Conservation (phyloP, 2,113 vertebrate species). For the Hemichromis elongatus region DNA sequence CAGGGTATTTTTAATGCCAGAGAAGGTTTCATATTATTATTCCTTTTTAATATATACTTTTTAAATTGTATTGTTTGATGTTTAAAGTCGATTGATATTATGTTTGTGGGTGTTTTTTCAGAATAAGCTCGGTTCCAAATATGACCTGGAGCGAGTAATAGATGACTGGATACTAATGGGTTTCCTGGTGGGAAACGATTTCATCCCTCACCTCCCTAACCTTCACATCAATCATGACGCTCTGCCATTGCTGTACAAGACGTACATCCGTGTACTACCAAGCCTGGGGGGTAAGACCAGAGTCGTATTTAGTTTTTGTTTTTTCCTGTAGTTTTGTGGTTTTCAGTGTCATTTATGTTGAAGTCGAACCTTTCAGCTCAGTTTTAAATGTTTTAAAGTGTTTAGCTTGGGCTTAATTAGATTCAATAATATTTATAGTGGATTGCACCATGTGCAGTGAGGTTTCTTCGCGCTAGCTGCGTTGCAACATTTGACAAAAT, state of each 20-base stretch:
- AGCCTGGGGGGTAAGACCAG: constrained; percentile 83
- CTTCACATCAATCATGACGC: constrained; percentile 98
- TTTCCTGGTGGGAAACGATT: constrained; percentile 98
- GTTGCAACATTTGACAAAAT: not conserved
- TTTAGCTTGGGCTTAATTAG: not conserved
- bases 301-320: not conserved
- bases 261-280: constrained; percentile 88
- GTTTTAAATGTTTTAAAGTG: not conserved
- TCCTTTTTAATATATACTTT: not conserved
- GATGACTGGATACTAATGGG: constrained; percentile 99
- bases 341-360: not conserved
- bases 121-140: constrained; percentile 84
- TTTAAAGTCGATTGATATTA: not conserved
- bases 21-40: not conserved
- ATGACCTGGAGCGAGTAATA: constrained; percentile 95
- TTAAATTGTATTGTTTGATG: not conserved
- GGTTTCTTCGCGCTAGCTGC: not conserved
- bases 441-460: not conserved
- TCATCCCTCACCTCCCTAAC: constrained; percentile 99
- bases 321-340: not conserved
- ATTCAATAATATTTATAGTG: not conserved
- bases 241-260: constrained; percentile 92
- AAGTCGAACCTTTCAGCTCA: not conserved
- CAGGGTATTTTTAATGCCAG: not conserved
- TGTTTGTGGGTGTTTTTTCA: constrained; percentile 40